Conservation (phyloP, 1,140 invertebrate genomes). For the Lucilia sericata region DNA sequence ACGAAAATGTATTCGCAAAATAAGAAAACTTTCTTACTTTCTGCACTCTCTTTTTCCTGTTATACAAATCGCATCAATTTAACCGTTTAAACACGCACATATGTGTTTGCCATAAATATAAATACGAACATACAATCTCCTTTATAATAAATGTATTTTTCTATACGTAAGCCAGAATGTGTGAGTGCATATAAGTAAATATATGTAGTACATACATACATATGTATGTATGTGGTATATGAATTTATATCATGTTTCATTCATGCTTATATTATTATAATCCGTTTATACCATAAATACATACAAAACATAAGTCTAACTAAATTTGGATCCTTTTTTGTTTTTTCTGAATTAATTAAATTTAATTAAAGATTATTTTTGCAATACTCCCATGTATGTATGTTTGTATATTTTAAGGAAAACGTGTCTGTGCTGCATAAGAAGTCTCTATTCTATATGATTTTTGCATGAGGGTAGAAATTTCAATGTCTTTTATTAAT, state of each 20-base stretch:
- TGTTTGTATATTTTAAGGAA: background rate
- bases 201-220: too few relatives aligned
- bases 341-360: constrained; percentile 64
- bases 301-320: background rate
- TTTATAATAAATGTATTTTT: constrained; percentile 1
- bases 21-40: constrained; percentile 20
- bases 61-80: constrained; percentile 26
- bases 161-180: constrained; percentile 51
- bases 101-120: constrained; percentile 53
- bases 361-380: constrained; percentile 66
- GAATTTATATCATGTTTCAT: background rate
- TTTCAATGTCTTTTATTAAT: constrained; percentile 55
- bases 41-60: background rate
- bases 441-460: background rate
- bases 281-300: constrained; percentile 57
- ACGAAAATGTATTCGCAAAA: background rate
- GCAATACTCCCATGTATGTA: constrained; percentile 55
- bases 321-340: constrained; percentile 39
- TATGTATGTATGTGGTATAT: background rate
- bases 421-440: constrained; percentile 15
- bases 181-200: constrained; percentile 13
- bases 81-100: constrained; percentile 53
- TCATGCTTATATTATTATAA: constrained; percentile 65
- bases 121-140: constrained; percentile 44
- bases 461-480: constrained; percentile 52